Evolutionary conservation across 2,888 invertebrate species (phyloP).

Genomic region (Lacanobia oleracea): DNA sequence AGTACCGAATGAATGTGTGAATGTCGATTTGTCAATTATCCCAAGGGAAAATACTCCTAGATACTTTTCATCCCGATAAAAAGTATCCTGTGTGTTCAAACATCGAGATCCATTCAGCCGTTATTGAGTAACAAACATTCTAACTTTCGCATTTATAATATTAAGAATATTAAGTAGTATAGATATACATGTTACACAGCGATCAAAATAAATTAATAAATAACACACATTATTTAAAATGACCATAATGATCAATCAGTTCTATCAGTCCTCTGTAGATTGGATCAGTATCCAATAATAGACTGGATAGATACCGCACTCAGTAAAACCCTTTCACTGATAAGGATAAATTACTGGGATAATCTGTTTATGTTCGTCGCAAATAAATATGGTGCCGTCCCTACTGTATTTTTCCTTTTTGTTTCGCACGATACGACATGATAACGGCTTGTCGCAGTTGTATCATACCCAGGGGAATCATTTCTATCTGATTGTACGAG

Average conservation of each 20-base stretch:
- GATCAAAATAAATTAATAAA: no score
- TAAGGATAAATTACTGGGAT: constrained; percentile 43
- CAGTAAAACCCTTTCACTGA: constrained; percentile 46
- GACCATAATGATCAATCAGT: constrained; percentile 14
- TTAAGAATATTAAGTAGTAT: no score
- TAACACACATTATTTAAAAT: not conserved
- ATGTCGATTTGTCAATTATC: no score
- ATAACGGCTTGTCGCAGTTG: constrained; percentile 29
- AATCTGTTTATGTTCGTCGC: constrained; percentile 44
- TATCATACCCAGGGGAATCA: constrained; percentile 42
- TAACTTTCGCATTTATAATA: no score
- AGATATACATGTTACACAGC: no score
- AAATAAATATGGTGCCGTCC: constrained; percentile 26
- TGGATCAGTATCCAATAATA: constrained; percentile 40
- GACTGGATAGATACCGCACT: constrained; percentile 19
- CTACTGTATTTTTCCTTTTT: constrained; percentile 19
- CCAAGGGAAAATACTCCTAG: no score
- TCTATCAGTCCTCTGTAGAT: constrained; percentile 21
- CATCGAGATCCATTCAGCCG: no score
- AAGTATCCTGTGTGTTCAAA: no score
- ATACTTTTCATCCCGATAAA: no score
- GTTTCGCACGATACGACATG: constrained; percentile 27
- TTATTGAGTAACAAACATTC: no score
- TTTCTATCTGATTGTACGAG: constrained; percentile 37
- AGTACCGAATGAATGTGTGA: no score